phyloP scores from a whole-genome alignment of 2,113 vertebrate species.

The Melospiza georgiana region DNA sequence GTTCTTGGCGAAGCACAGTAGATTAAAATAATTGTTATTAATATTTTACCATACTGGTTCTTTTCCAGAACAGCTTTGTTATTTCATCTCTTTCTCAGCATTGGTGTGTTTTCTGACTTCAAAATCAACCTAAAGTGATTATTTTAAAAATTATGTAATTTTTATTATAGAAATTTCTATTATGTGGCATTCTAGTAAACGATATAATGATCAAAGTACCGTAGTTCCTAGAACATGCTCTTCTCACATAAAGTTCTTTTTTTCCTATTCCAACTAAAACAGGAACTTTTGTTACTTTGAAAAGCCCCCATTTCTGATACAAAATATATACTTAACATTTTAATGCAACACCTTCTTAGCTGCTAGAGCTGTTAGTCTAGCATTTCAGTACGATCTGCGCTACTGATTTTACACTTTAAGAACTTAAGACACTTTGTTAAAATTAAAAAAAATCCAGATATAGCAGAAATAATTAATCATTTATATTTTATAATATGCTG shows the following conservation, averaged over 20 bases:
- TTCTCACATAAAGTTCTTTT: background rate
- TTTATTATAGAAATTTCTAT: background rate
- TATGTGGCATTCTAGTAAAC: background rate
- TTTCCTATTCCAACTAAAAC: background rate
- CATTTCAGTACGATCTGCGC: background rate
- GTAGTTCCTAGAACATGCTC: background rate
- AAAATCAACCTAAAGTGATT: background rate
- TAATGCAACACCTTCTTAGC: background rate
- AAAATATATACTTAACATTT: background rate
- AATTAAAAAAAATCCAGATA: background rate
- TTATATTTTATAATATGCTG: background rate
- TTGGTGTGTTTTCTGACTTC: background rate
- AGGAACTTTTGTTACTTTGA: background rate
- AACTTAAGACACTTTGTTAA: background rate
- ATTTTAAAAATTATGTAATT: rapidly evolving
- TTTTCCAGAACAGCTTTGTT: background rate
- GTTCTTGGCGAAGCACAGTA: background rate
- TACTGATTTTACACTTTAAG: background rate
- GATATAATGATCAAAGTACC: background rate
- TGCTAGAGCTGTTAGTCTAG: background rate
- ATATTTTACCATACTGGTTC: background rate
- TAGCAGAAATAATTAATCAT: background rate
- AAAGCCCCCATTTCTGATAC: background rate
- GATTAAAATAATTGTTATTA: background rate
- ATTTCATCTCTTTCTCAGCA: background rate